Percentiles rank a stretch among this genome's conserved stretches.
These are phyloP conservation scores for Craterocephalus amniculus DNA, from an alignment of 2,797 vertebrate species.

Conservation along the genomic window DNA sequence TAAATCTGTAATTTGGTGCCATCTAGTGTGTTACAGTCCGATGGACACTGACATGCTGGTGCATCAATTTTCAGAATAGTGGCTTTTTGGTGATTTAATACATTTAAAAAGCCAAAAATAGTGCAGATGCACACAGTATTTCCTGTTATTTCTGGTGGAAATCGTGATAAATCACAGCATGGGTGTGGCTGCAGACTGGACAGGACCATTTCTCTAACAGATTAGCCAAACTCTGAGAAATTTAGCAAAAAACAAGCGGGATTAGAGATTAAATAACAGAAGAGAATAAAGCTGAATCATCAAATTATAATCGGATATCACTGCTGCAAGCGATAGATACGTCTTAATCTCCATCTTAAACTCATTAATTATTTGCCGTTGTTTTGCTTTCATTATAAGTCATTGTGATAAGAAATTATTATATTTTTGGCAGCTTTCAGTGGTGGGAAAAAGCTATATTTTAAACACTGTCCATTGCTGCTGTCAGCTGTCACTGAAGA, in stretches of 20 bases:
- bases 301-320: neutral
- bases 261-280: slow-evolving; percentile 28
- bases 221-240: slow-evolving; percentile 14
- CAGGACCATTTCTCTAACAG: neutral
- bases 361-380: neutral
- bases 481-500: slow-evolving; percentile 43
- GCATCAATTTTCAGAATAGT: neutral
- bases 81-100: neutral
- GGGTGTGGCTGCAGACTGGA: slow-evolving; percentile 47
- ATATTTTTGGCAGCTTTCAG: neutral
- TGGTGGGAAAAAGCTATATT: neutral
- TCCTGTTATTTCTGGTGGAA: neutral
- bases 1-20: slow-evolving; percentile 44
- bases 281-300: slow-evolving; percentile 2
- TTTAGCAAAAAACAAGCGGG: neutral
- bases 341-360: neutral
- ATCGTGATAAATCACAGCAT: slow-evolving; percentile 23
- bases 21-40: slow-evolving; percentile 40
- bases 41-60: neutral
- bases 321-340: neutral
- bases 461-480: neutral
- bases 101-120: neutral
- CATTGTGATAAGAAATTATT: neutral
- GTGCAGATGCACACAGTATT: neutral
- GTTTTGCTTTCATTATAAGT: neutral